These are phyloP conservation scores for Asbolus verrucosus DNA, from an alignment of 1,140 invertebrate species.

Conservation along the genomic window DNA sequence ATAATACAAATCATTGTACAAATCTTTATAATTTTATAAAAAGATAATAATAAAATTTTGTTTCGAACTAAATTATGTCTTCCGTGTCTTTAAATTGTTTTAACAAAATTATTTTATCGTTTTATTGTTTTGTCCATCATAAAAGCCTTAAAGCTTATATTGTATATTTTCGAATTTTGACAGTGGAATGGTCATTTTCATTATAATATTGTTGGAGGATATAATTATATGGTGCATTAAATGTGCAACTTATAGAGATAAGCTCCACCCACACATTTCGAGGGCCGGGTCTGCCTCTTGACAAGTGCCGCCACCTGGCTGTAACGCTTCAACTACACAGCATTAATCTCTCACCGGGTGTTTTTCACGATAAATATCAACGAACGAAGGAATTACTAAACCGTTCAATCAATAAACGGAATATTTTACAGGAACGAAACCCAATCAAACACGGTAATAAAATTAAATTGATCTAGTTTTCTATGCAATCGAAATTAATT, in stretches of 20 bases:
- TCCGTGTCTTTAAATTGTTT: no score
- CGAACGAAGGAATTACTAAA: slow-evolving; percentile 14
- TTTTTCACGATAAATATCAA: slow-evolving; percentile 14
- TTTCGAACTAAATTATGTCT: no score
- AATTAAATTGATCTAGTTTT: neutral
- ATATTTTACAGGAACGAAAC: neutral
- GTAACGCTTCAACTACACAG: slow-evolving; percentile 19
- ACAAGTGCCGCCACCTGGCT: slow-evolving; percentile 57
- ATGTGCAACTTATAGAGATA: slow-evolving; percentile 51
- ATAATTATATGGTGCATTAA: slow-evolving; percentile 59
- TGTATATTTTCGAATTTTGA: no score
- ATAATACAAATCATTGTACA: no score
- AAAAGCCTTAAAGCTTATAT: no score
- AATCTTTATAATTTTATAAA: no score
- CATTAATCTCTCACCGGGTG: slow-evolving; percentile 47
- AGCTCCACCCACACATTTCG: slow-evolving; percentile 56
- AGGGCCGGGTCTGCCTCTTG: slow-evolving; percentile 52
- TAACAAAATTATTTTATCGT: no score
- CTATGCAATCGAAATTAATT: neutral
- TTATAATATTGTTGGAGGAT: slow-evolving; percentile 22
- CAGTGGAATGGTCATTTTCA: no score
- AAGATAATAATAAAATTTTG: no score
- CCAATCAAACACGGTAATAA: neutral
- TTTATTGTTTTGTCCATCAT: no score
- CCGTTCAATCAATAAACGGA: slow-evolving; percentile 26